Base-by-base conservation (phyloP, 2,888 invertebrate species). In the Dolichomitus sp. region DNA sequence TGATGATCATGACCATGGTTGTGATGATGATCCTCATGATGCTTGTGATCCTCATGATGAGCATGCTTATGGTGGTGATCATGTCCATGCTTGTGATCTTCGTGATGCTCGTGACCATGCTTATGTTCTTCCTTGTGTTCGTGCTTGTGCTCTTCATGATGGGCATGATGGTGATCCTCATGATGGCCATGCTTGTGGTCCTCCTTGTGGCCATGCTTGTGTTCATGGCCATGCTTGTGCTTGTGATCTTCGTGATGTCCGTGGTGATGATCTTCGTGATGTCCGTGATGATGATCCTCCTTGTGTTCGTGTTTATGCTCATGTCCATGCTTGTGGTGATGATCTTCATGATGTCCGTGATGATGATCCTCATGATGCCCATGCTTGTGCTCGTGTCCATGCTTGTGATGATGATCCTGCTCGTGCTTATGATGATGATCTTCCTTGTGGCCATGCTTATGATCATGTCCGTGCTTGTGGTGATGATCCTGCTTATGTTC, bases 401-500 rank as follows among this genome's bases (percentile, higher is more conserved):
- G 89, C 30, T 87, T 82, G 61, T 88, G 88, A 66, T 88, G 84
- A 68, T 89, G 88, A 30, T 84, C 85, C 61, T 88, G 83, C 23
- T 87, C 84, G 48, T 88, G 88, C 0, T 73, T 65, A 45, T 88
- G 87, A 70, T 87, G 85, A 30, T 88, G 88, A 4, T 87, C 81
- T 14, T 86, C 85, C 19, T 87, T 81, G 72, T 90, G 90, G 2
- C 85, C 89, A 33, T 90, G 87, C 4, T 89, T 85, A 27, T 91
- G 90, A 6, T 90, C 90, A 76, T 91, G 91, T 0, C 90, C 89
- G 42, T 91, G 91, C 33, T 90, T 87, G 83, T 91, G 90, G 63
- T 89, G 87, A 75, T 92, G 92, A 5, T 90, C 90, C 48, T 91
- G 80, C n/a, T 91, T 89, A 45, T 91, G 91, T 1, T 85, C 88